phyloP scores from a whole-genome alignment of 2,888 invertebrate species.

The Tenthredo notha region DNA sequence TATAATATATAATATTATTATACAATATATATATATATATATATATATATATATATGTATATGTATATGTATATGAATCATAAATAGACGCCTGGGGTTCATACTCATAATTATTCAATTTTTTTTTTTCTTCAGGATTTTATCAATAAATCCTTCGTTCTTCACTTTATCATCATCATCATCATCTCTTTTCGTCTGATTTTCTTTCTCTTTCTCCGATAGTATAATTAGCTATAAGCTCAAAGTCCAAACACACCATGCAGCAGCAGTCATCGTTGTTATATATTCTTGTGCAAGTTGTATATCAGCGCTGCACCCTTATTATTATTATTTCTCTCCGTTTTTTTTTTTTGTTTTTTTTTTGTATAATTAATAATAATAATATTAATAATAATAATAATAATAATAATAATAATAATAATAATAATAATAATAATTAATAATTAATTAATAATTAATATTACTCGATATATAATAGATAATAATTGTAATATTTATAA shows the following conservation, averaged over 20 bases:
- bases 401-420: conserved; percentile 1
- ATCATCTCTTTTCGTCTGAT: background rate
- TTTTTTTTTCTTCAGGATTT: background rate
- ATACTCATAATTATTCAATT: background rate
- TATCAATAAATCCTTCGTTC: background rate
- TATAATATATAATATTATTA: too few relatives aligned
- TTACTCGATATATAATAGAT: background rate
- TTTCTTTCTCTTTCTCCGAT: background rate
- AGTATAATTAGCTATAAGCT: background rate
- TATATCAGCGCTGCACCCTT: conserved; percentile 1
- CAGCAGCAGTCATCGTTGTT: background rate
- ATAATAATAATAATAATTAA: background rate
- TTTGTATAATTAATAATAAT: background rate
- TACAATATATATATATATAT: background rate
- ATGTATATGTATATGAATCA: background rate
- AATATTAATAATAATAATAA: background rate
- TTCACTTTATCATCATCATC: background rate
- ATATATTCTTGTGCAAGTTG: background rate
- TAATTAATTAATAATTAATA: background rate
- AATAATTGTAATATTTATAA: conserved; percentile 34
- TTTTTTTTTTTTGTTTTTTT: background rate
- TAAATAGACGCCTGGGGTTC: background rate
- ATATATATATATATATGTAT: background rate
- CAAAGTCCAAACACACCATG: background rate
- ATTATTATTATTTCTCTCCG: background rate